Evolutionary conservation across 1,140 invertebrate genomes (phyloP), one percentile per base, ranked within the genome.

Genomic region (Drosophila biarmipes): DNA sequence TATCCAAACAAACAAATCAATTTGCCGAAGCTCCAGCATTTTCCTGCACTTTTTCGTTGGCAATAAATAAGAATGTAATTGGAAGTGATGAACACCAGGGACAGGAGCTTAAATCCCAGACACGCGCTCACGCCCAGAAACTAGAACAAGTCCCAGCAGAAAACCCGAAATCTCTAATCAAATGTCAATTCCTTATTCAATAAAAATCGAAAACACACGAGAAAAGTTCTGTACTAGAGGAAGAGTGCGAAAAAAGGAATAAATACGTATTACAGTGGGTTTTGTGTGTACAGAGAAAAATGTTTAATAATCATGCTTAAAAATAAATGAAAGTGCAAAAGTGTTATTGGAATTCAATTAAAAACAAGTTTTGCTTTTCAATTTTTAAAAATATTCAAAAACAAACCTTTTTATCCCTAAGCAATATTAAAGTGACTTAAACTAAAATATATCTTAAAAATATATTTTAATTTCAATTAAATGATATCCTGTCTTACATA

Each of bases 151-250:
- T 67, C 63, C 63, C 63, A 64, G 35, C 11, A 64, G 48, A 42
- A 45, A n/a, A 51, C 37, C 57, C 49, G 31, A 80, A 82, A 87
- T 85, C 82, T 87, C 80, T 84, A 89, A 89, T 89, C 84, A 89
- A 89, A 89, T 89, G 84, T 89, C 85, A 90, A 89, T 90, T 79
- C 58, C 56, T 89, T 89, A 89, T 89, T 89, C 76, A 78, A 84
- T 89, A 77, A 66, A 74, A 68, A 87, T 67, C 31, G 54, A 62
- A 68, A 89, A 79, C 63, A 85, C 59, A 77, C 58, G 61, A 68
- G 61, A 17, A 38, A 72, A 80, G 62, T 67, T 49, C 19, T 17
- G 38, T 10, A 21, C 6, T 10, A 14, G 7, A 48, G 42, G 31
- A 35, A 48, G 17, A 54, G 64, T 53, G 63, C 45, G 51, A 73